Conservation (phyloP, 2,888 invertebrate species). For the Spilosoma lubricipeda region DNA sequence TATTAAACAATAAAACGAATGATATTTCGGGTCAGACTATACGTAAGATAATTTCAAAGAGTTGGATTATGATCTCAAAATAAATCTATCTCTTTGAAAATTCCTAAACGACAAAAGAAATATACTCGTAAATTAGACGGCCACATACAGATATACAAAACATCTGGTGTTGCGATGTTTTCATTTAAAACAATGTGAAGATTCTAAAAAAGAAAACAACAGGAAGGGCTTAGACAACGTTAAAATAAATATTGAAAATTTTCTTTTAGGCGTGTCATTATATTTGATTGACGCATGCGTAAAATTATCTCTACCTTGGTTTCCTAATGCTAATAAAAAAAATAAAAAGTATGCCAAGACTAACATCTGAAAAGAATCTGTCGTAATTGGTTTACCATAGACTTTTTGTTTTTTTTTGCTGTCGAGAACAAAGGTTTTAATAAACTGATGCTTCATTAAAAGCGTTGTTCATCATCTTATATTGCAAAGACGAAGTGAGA, state of each 20-base stretch:
- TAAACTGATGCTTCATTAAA: neutral
- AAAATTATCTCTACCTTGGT: conserved; percentile 11
- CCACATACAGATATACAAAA: conserved; percentile 6
- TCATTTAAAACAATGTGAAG: conserved; percentile 7
- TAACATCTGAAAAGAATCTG: conserved; percentile 3
- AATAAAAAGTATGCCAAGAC: conserved; percentile 11
- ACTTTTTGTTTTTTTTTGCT: neutral
- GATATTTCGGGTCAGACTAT: neutral
- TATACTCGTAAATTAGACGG: conserved; percentile 3
- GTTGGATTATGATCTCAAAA: neutral
- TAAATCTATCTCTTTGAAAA: conserved; percentile 8
- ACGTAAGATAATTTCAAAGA: conserved; percentile 4
- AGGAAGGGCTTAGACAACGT: neutral
- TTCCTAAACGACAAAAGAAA: conserved; percentile 7
- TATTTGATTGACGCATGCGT: conserved; percentile 10
- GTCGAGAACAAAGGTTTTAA: neutral
- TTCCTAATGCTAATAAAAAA: conserved; percentile 11
- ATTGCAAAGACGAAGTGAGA: neutral
- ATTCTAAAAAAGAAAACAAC: conserved; percentile 1
- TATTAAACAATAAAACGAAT: neutral
- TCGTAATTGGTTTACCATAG: conserved; percentile 10
- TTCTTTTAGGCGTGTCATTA: conserved; percentile 1
- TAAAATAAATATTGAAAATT: conserved; percentile 14
- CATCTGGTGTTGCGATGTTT: conserved; percentile 15
- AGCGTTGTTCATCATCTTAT: neutral